Evolutionary conservation across 2,797 vertebrate species (phyloP).

Genomic region (Philypnodon macrostomus): DNA sequence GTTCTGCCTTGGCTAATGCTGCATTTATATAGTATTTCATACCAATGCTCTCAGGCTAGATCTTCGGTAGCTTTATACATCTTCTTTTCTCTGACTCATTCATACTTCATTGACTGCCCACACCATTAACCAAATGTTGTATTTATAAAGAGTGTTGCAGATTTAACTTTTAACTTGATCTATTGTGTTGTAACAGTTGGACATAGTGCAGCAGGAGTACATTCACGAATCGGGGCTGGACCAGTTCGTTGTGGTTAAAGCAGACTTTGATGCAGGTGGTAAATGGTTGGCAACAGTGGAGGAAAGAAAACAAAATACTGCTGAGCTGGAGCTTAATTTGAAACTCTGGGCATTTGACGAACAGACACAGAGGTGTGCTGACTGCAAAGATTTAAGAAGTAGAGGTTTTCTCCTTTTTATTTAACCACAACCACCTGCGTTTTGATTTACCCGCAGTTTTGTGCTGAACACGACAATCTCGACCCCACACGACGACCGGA

Average conservation of each 20-base stretch:
- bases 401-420: background rate
- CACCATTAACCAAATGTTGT: too few species aligned
- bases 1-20: too few species aligned
- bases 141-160: too few species aligned
- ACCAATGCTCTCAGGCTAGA: too few species aligned
- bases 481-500: slow-evolving; percentile 82
- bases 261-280: slow-evolving; percentile 77
- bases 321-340: slow-evolving; percentile 82
- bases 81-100: too few species aligned
- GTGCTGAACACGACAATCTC: slow-evolving; percentile 88
- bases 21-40: too few species aligned
- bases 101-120: too few species aligned
- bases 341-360: slow-evolving; percentile 87
- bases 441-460: slow-evolving; percentile 76
- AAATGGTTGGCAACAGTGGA: slow-evolving; percentile 91
- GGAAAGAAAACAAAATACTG: slow-evolving; percentile 75
- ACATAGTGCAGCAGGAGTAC: slow-evolving; percentile 93
- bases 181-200: slow-evolving; percentile 76
- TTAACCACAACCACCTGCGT: too few species aligned
- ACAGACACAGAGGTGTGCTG: slow-evolving; percentile 85
- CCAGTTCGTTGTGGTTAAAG: slow-evolving; percentile 85
- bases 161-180: too few species aligned
- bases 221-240: slow-evolving; percentile 82
- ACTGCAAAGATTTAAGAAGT: too few species aligned
- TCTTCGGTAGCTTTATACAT: too few species aligned